Base-by-base conservation (phyloP, 2,888 invertebrate genomes). In the Gortyna flavago region DNA sequence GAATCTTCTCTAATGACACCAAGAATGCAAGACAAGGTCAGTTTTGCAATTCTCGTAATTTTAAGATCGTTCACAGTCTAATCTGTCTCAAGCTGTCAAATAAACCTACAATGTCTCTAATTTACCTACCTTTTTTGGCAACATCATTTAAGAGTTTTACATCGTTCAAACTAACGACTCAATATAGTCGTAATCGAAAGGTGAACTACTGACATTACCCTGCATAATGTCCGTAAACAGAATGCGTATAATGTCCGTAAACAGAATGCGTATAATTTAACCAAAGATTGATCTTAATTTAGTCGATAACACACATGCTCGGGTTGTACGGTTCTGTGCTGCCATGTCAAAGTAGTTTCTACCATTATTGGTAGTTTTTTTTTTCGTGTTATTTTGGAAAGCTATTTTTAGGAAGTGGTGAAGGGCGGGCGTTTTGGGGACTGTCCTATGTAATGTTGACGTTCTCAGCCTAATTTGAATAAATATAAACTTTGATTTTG, bases 121-220 rank as follows among this genome's bases (percentile, higher is more conserved):
- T 54, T n/a, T 54, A 0, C 11, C 25, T 4, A n/a, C 8, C 11
- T 21, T n/a, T 8, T 44, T n/a, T 44, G 16, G 5, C 29, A 48
- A 29, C 11, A 29, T 21, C 11, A 35, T 35, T 73, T 54, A 8
- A 54, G 21, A 51, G 13, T 54, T 61, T 13, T 51, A 54, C 35
- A 61, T 67, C 65, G 11, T 70, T 67, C 70, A 65, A 61, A 84
- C 29, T 51, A 70, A 82, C 35, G 35, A 64, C 66, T 61, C 21
- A 41, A 32, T 72, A 38, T 35, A 62, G 3, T 62, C 35, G 62
- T 32, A 54, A 62, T 70, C 21, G 44, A 44, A 83, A 85, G 83
- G 77, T 85, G 41, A 81, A 81, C 83, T 73, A 35, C 85, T 85
- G 83, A 38, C 77, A 83, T 83, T 85, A 85, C 57, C 41, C 72